phyloP scores from a whole-genome alignment of 2,888 invertebrate species.

The Crioceris asparagi region DNA sequence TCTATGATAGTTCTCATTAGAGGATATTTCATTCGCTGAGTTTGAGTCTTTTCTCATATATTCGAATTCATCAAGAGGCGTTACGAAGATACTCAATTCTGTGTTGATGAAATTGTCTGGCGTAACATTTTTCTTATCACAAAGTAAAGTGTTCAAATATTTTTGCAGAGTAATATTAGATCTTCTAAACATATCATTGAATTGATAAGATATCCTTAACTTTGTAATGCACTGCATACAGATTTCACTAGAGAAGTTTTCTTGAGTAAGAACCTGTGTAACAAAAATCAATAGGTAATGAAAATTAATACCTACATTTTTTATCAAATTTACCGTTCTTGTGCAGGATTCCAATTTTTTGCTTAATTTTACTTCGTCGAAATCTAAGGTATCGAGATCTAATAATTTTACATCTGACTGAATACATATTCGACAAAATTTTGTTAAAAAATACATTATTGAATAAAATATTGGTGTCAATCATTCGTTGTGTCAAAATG shows the following conservation, averaged over 20 bases:
- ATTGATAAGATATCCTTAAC: constrained; percentile 34
- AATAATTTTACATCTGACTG: constrained; percentile 30
- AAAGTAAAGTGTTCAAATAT: constrained; percentile 29
- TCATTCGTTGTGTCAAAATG: constrained; percentile 32
- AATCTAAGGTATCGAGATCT: constrained; percentile 32
- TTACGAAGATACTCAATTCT: constrained; percentile 28
- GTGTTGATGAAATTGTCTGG: constrained; percentile 27
- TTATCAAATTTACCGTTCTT: constrained; percentile 32
- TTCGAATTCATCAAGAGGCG: constrained; percentile 18
- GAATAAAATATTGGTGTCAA: constrained; percentile 31
- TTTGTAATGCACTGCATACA: constrained; percentile 34
- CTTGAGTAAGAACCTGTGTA: constrained; percentile 32
- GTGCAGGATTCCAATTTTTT: constrained; percentile 35
- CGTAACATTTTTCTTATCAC: constrained; percentile 19
- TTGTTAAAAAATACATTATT: constrained; percentile 36
- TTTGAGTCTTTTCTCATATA: constrained; percentile 5
- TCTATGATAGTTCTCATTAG: constrained; percentile 7
- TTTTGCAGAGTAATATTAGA: constrained; percentile 33
- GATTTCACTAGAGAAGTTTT: constrained; percentile 32
- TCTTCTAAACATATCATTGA: constrained; percentile 34
- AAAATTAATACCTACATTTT: constrained; percentile 16
- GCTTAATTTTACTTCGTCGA: constrained; percentile 33
- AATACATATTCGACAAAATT: constrained; percentile 37
- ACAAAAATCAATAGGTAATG: constrained; percentile 35
- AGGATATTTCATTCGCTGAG: background rate